Percentiles rank a stretch among this genome's conserved stretches.
Evolutionary conservation across 2,888 invertebrate species (phyloP).

Genomic region (Erpobdella octoculata): DNA sequence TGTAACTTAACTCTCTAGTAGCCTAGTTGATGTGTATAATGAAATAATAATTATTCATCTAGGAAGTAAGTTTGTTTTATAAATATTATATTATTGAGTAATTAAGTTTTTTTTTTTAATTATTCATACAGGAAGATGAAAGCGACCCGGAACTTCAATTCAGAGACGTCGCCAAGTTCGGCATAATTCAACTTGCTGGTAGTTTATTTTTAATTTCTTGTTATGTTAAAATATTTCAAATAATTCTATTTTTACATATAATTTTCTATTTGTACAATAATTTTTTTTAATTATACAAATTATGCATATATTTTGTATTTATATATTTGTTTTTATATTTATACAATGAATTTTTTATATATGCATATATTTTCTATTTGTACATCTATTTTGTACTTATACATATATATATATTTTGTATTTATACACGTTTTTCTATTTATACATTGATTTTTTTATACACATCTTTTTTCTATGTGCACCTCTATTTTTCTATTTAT

Average conservation of each 20-base stretch:
- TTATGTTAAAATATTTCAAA: neutral
- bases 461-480: too few relatives aligned
- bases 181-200: slow-evolving; percentile 73
- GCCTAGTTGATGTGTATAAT: too few relatives aligned
- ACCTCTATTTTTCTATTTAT: neutral
- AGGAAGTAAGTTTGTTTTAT: too few relatives aligned
- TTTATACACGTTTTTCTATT: too few relatives aligned
- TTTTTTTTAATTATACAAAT: too few relatives aligned
- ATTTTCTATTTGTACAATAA: neutral
- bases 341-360: neutral
- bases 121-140: slow-evolving; percentile 34
- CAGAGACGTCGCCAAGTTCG: slow-evolving; percentile 65
- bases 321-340: neutral
- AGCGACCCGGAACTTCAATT: slow-evolving; percentile 54
- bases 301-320: neutral
- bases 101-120: too few relatives aligned
- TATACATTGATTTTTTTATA: neutral
- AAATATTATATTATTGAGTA: too few relatives aligned
- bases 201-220: slow-evolving; percentile 33
- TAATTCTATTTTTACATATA: neutral
- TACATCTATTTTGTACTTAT: neutral
- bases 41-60: too few relatives aligned
- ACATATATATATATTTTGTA: neutral
- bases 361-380: too few relatives aligned
- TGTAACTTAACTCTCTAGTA: too few relatives aligned